Base-by-base conservation (phyloP, 2,113 vertebrate species). In the Rhadina sibilatrix region DNA sequence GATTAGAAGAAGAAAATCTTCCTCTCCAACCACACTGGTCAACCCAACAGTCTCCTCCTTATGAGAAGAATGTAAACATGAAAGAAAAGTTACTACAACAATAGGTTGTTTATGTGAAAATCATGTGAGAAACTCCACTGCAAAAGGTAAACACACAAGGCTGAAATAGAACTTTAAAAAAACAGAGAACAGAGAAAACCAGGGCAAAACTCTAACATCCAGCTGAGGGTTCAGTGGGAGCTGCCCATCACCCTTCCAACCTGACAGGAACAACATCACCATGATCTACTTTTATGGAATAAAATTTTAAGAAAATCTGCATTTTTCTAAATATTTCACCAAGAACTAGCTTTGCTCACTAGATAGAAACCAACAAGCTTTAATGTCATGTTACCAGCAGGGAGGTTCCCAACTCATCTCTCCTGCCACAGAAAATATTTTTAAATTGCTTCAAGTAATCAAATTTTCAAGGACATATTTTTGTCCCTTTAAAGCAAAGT, bases 221-320 rank as follows among this genome's bases (percentile, higher is more conserved):
- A n/a, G 22, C 10, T 42, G 24, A 22, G 31, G 8, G 30, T 56
- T 28, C 37, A 52, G 46, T 9, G 14, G 37, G 27, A 89, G 19
- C 37, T 71, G 30, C 28, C 38, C 33, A 16, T 23, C n/a, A 52
- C 13, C 6, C 0, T 25, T 84, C 78, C 52, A 70, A 30, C 5
- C 53, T 42, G 15, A 33, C 5, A 50, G 0, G 0, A 72, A 37
- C 6, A 66, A 4, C 16, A 21, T 11, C 5, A 15, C 17, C 15
- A 31, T 7, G 1, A 89, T 24, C 19, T 25, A 46, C 13, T 16
- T 16, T 5, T 33, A 27, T 1, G 2, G 75, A 65, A 60, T 0
- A 60, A 17, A 72, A 46, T 5, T 23, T 37, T 31, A 61, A 15
- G 6, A 74, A 66, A 77, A 50, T 52, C 21, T 47, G 4, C 0